Base-by-base conservation (phyloP, 2,888 invertebrate genomes). In the Ephialtes manifestator region DNA sequence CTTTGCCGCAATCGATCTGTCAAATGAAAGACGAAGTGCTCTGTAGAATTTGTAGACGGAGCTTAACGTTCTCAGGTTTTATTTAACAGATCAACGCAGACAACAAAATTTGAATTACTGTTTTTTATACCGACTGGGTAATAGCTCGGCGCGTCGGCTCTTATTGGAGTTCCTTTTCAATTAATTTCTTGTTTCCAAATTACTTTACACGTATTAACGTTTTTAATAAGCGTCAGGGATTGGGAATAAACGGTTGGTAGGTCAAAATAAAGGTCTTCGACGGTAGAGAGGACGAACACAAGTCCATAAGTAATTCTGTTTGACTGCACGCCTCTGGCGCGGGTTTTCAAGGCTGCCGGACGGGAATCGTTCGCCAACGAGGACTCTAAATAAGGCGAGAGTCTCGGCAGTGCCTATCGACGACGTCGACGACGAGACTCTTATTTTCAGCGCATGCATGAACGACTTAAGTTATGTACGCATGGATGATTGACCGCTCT, bases 331-430 rank as follows among this genome's bases (percentile, higher is more conserved):
- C 24, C 46, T 24, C 55, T 55, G 55, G 24, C 60, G n/a, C 1
- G 10, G 8, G 20, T n/a, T 31, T 72, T 39, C 55, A 46, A 71
- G 20, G 76, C 31, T 71, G 15, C 31, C 46, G 35, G 77, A 53
- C 53, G 53, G 55, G 70, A 46, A 51, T 51, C 51, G 75, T 24
- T 39, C 39, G 58, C n/a, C 24, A 43, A 58, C 13, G 58, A 51
- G 18, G 71, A 72, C 55, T 63, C 82, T 77, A 71, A 82, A 77
- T 77, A 82, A 77, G 82, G 82, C 31, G 43, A 31, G 65, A 77
- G 53, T 58, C 39, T 76, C 60, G 70, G 60, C 48, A 43, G 58
- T 43, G 67, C 24, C 39, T 70, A 77, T 74, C 28, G 68, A 55
- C 70, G 70, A 71, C n/a, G 53, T 35, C 82, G 43, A 43, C 39